A percentile compares a stretch with the other conserved stretches of the same genome.
phyloP scores from a whole-genome alignment of 64 coral and sea anemone genomes.

The Platygyra sinensis region DNA sequence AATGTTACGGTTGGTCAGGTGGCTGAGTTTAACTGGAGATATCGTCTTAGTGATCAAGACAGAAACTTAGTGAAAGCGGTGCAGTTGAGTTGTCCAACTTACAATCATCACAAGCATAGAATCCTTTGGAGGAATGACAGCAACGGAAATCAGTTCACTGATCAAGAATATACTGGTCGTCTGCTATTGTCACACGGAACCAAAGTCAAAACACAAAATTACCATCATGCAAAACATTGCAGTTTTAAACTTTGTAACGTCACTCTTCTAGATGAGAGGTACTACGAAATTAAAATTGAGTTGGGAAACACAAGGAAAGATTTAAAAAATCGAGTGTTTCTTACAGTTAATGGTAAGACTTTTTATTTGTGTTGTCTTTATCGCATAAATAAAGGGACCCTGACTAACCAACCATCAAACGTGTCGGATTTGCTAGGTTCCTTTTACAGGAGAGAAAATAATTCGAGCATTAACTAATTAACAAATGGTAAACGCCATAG shows the following conservation, averaged over 20 bases:
- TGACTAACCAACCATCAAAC: too few relatives aligned
- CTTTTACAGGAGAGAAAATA: too few relatives aligned
- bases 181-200: not conserved
- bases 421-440: too few relatives aligned
- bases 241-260: not conserved
- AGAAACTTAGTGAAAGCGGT: not conserved
- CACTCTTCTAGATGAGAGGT: not conserved
- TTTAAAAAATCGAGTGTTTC: not conserved
- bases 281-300: not conserved
- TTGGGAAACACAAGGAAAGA: not conserved
- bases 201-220: not conserved
- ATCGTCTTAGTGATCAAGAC: not conserved
- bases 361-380: not conserved
- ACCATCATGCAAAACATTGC: not conserved
- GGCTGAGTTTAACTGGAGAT: constrained; percentile 4
- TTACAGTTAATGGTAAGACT: not conserved
- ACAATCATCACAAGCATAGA: not conserved
- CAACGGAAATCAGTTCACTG: not conserved
- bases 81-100: not conserved
- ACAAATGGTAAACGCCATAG: too few relatives aligned
- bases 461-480: too few relatives aligned
- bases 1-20: not conserved
- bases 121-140: not conserved
- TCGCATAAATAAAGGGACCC: too few relatives aligned
- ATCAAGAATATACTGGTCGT: not conserved